Base-by-base conservation (phyloP, 2,888 invertebrate species). In the Ditula angustiorana region DNA sequence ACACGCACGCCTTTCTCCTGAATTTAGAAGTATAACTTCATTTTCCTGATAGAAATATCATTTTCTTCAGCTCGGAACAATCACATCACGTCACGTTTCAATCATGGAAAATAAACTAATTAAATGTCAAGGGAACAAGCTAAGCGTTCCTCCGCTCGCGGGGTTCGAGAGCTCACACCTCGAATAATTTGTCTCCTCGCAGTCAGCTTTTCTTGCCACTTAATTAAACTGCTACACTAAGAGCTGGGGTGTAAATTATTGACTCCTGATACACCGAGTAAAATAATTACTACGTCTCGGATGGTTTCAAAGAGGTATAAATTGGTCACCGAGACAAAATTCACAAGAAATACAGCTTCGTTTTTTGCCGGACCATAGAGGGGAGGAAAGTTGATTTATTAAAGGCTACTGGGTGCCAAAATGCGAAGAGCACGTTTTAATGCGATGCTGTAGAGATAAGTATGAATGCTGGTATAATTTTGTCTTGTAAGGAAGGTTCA, bases 181-280 rank as follows among this genome's bases (percentile, higher is more conserved):
- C 55, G 35, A 33, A 47, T 55, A 61, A 61, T 55, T 61, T 55
- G 33, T 33, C 46, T 24, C 47, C 19, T 21, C 53, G 24, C 16
- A 35, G 58, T 53, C 46, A 53, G 53, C 44, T 26, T 61, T 55
- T 28, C 19, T 23, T 35, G 47, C 16, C 47, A 26, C 61, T 61
- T 61, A 47, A 61, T 61, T 61, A 61, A 61, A 61, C 55, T 47
- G 55, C 2, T 35, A 55, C 47, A 44, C 44, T 53, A 21, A 37
- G 37, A 50, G 30, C 26, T 16, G 26, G 13, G 13, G 23, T 23
- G 46, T 46, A 23, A 46, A 46, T 46, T 46, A 46, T 46, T 21
- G 46, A 46, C 23, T 46, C 23, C 23, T 1, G 23, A 23, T 23
- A 23, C 23, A 46, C 46, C 19, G 23, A 1, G 46, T 1, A 13